A percentile compares a stretch with the other conserved stretches of the same genome.
Evolutionary conservation across 2,888 invertebrate genomes (phyloP).

Genomic region (Eupithecia exiguata): DNA sequence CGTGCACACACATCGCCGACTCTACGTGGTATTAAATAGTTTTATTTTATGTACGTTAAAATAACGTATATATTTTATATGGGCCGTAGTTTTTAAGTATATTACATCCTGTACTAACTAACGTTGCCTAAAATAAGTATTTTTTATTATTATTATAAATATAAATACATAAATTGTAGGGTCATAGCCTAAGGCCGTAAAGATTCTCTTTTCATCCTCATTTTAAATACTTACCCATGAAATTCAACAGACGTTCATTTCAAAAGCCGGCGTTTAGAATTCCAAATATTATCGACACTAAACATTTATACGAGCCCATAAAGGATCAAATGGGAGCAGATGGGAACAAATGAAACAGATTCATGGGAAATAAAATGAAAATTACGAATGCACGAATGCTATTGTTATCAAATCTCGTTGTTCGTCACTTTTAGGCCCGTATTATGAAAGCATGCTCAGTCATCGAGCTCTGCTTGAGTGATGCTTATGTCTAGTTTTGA

Average conservation of each 20-base stretch:
- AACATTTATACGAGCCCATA: slow-evolving; percentile 23
- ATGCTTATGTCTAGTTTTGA: too few relatives aligned
- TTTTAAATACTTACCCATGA: slow-evolving; percentile 18
- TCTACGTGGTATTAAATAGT: too few relatives aligned
- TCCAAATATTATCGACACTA: slow-evolving; percentile 23
- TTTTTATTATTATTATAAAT: too few relatives aligned
- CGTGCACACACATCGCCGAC: too few relatives aligned
- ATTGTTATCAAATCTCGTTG: not conserved
- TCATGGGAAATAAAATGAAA: not conserved
- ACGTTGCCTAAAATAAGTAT: too few relatives aligned
- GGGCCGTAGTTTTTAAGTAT: too few relatives aligned
- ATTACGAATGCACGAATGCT: not conserved
- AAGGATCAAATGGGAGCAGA: slow-evolving; percentile 20
- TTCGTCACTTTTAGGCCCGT: not conserved
- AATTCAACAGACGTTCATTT: slow-evolving; percentile 23
- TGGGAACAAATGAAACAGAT: slow-evolving; percentile 13
- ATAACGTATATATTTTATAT: too few relatives aligned
- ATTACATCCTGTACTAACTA: too few relatives aligned
- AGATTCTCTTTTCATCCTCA: not conserved
- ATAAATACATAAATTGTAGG: too few relatives aligned
- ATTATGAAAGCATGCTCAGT: too few relatives aligned
- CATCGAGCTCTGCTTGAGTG: too few relatives aligned
- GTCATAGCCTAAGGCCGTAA: not conserved
- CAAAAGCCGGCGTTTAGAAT: slow-evolving; percentile 27
- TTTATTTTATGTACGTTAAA: too few relatives aligned